phyloP scores from a whole-genome alignment of 2,797 vertebrate species.

The Onychomys arenicola region DNA sequence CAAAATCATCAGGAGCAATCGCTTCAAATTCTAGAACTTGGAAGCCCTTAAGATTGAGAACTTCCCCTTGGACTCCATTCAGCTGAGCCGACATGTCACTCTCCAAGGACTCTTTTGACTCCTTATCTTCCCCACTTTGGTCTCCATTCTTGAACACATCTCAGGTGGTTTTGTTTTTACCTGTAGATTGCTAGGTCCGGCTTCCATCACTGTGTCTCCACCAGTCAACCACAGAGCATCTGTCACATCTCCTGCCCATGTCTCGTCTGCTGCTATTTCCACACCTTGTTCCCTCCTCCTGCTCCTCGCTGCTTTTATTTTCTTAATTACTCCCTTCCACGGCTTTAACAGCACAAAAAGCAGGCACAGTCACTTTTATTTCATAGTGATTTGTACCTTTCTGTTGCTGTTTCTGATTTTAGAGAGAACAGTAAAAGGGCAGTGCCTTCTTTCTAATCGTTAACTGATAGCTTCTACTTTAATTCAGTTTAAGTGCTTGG shows the following conservation, averaged over 20 bases:
- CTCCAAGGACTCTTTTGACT: not conserved
- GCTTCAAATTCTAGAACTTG: conserved; percentile 26
- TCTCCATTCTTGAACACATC: not conserved
- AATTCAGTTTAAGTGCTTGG: not conserved
- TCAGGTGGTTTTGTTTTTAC: not conserved
- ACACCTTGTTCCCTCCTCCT: not conserved
- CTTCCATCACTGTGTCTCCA: not conserved
- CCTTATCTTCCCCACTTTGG: no score
- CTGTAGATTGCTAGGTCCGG: not conserved
- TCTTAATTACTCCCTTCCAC: not conserved
- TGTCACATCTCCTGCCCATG: not conserved
- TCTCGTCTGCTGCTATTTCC: not conserved
- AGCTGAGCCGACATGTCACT: not conserved
- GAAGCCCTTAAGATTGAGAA: not conserved
- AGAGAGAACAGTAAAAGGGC: not conserved
- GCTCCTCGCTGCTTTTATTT: not conserved
- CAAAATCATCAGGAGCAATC: not conserved
- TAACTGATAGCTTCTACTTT: not conserved
- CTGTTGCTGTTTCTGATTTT: not conserved
- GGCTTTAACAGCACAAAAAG: not conserved
- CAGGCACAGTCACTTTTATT: not conserved
- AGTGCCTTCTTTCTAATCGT: not conserved
- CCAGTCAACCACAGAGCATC: not conserved
- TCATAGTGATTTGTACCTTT: not conserved
- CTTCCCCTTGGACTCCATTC: not conserved